Percentiles rank a stretch among this genome's conserved stretches.
Evolutionary conservation across 2,113 vertebrate species (phyloP).

Genomic region (Heteronetta atricapilla): DNA sequence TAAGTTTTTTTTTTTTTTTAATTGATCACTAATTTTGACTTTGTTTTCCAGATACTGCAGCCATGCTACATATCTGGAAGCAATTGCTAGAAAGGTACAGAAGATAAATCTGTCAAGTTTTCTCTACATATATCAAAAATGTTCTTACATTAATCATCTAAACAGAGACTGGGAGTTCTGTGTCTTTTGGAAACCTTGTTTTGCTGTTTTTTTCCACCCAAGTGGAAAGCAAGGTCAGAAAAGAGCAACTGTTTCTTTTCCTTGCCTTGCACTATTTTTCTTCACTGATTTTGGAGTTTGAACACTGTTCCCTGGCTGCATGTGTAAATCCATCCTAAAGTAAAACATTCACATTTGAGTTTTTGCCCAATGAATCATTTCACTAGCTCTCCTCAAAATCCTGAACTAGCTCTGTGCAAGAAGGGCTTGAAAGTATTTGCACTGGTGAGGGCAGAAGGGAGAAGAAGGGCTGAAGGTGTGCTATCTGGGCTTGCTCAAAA

Average conservation of each 20-base stretch:
- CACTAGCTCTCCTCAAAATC: not conserved
- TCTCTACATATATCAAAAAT: slow-evolving; percentile 1
- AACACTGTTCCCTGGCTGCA: not conserved
- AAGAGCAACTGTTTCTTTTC: not conserved
- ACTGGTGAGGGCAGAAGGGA: not conserved
- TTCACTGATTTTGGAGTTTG: not conserved
- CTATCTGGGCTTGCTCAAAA: not conserved
- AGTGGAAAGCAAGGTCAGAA: slow-evolving; percentile 15
- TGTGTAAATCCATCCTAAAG: slow-evolving; percentile 10
- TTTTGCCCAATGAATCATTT: slow-evolving; percentile 26
- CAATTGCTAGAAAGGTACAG: slow-evolving; percentile 26
- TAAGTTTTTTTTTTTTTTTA: slow-evolving; percentile 18
- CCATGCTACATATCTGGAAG: not conserved
- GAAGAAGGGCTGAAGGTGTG: not conserved
- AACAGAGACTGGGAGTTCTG: not conserved
- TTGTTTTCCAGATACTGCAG: not conserved
- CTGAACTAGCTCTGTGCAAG: not conserved
- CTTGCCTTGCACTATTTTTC: not conserved
- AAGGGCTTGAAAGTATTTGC: not conserved
- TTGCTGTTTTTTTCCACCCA: not conserved
- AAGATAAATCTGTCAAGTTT: slow-evolving; percentile 20
- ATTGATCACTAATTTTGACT: not conserved
- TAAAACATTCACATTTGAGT: not conserved
- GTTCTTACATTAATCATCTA: not conserved
- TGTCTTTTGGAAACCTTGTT: not conserved